A percentile compares a stretch with the other conserved stretches of the same genome.
Evolutionary conservation across 2,797 vertebrate species (phyloP).

Genomic region (Lithobates sylvaticus): DNA sequence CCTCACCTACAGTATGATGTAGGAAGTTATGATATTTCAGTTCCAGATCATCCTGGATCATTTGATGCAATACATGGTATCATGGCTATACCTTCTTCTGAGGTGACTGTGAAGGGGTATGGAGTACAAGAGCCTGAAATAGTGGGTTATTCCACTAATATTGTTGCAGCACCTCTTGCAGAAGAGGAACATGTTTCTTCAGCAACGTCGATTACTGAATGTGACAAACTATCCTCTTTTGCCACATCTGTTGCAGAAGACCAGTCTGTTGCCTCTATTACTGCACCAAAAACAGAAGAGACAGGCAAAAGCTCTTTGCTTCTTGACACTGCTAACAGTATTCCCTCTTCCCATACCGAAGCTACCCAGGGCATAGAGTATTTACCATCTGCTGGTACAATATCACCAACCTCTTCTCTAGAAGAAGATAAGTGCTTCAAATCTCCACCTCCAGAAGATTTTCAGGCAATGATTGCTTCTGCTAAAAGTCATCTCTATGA

Average conservation of each 20-base stretch:
- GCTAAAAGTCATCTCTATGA: constrained; percentile 75
- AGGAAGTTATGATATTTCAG: constrained; percentile 84
- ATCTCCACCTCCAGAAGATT: constrained; percentile 94
- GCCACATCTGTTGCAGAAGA: constrained; percentile 96
- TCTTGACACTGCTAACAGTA: constrained; percentile 89
- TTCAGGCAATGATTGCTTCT: constrained; percentile 80
- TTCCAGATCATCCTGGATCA: constrained; percentile 84
- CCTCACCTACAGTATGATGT: constrained; percentile 88
- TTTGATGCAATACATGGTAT: constrained; percentile 87
- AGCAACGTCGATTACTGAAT: constrained; percentile 97
- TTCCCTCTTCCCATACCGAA: constrained; percentile 88
- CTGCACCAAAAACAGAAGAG: constrained; percentile 93
- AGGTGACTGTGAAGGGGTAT: constrained; percentile 81
- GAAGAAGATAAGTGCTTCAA: constrained; percentile 99
- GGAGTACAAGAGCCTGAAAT: constrained; percentile 82
- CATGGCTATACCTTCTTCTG: constrained; percentile 75
- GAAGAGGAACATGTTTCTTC: constrained; percentile 98
- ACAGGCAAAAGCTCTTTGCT: constrained; percentile 89
- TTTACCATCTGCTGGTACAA: constrained; percentile 94
- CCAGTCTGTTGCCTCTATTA: constrained; percentile 93
- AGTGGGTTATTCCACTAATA: constrained; percentile 85
- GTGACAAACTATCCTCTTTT: constrained; percentile 97
- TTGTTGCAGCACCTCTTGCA: constrained; percentile 92
- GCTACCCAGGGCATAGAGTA: constrained; percentile 92
- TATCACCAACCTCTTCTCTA: constrained; percentile 96